A percentile compares a stretch with the other conserved stretches of the same genome.
phyloP scores from a whole-genome alignment of 2,113 vertebrate species.

The Pristiophorus japonicus region DNA sequence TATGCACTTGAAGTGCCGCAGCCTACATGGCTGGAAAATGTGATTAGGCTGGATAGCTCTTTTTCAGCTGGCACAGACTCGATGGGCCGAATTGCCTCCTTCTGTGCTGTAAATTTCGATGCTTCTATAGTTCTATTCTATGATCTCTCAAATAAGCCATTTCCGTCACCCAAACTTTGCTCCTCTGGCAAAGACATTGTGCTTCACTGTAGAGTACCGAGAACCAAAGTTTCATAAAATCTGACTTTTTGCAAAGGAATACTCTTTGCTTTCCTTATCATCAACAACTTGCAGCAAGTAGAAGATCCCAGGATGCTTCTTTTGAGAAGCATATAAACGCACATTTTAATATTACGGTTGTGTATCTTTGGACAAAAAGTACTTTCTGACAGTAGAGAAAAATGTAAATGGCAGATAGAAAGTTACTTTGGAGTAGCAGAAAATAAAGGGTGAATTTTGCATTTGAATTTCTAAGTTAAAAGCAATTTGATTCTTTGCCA shows the following conservation, averaged over 20 bases:
- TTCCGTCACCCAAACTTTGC: background rate
- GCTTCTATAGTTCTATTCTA: too few relatives aligned
- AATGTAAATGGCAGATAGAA: background rate
- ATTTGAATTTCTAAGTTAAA: background rate
- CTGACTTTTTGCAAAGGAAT: background rate
- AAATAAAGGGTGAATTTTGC: background rate
- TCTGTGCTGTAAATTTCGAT: too few relatives aligned
- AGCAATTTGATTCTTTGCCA: slow-evolving; percentile 11
- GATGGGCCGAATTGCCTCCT: too few relatives aligned
- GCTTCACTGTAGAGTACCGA: background rate
- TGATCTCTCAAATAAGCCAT: background rate
- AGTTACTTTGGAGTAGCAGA: background rate
- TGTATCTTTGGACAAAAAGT: background rate
- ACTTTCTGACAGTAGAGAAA: background rate
- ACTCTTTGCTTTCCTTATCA: background rate
- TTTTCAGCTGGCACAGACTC: too few relatives aligned
- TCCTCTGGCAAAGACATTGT: background rate
- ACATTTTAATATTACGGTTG: background rate
- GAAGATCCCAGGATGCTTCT: background rate
- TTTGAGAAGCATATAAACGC: background rate
- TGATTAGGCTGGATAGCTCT: too few relatives aligned
- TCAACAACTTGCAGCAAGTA: background rate
- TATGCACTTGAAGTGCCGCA: too few relatives aligned
- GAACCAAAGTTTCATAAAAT: background rate
- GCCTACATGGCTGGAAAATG: too few relatives aligned